These are phyloP conservation scores for Thomomys bottae DNA, from an alignment of 2,113 vertebrate genomes.

Conservation along the genomic window DNA sequence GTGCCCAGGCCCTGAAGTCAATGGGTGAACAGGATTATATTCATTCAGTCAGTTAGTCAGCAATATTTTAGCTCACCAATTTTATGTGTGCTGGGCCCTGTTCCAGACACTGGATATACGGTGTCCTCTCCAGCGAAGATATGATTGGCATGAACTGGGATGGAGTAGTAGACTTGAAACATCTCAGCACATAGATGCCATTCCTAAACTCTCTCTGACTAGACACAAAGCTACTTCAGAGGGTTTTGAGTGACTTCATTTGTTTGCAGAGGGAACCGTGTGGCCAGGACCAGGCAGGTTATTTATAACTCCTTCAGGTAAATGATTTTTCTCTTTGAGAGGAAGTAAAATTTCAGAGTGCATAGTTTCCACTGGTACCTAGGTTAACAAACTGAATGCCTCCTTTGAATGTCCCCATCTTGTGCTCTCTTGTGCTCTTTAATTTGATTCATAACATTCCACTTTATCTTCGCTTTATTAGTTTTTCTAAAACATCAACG, in stretches of 20 bases:
- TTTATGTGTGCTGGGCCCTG: not conserved
- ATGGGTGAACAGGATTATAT: constrained; percentile 13
- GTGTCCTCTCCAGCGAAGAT: not conserved
- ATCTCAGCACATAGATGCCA: not conserved
- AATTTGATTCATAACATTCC: constrained; percentile 21
- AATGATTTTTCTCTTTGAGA: constrained; percentile 35
- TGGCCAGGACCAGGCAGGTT: not conserved
- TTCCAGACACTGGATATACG: not conserved
- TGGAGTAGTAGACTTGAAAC: not conserved
- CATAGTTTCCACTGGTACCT: not conserved
- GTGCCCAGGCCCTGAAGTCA: not conserved
- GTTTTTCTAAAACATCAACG: constrained; percentile 46
- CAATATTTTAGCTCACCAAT: not conserved
- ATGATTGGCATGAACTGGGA: not conserved
- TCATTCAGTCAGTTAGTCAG: not conserved
- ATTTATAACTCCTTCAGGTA: not conserved
- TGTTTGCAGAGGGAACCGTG: constrained; percentile 2
- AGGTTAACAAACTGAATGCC: constrained; percentile 6
- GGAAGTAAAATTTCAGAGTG: constrained; percentile 41
- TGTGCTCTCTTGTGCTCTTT: constrained; percentile 29
- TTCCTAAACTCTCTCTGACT: not conserved
- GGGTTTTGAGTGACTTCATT: not conserved
- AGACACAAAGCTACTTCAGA: not conserved
- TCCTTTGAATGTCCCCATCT: constrained; percentile 15
- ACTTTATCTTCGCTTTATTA: constrained; percentile 60